Evolutionary conservation across 2,113 vertebrate species (phyloP).

Genomic region (Cromileptes altivelis): DNA sequence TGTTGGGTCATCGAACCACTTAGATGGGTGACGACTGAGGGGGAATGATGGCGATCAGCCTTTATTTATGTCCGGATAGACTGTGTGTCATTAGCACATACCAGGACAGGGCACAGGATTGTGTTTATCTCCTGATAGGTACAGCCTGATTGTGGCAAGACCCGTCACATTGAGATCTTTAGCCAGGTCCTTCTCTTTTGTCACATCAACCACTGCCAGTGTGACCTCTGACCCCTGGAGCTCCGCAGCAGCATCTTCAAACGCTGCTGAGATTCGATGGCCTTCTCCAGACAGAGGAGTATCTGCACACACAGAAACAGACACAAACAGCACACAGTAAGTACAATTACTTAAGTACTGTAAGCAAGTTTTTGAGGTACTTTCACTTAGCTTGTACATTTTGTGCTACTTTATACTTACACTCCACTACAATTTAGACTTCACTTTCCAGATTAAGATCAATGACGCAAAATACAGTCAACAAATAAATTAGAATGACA

Average conservation of each 20-base stretch:
- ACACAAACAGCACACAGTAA: not conserved
- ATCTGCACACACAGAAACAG: conserved; percentile 76
- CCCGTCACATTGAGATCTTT: conserved; percentile 85
- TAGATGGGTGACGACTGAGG: too few species aligned
- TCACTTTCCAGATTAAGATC: too few species aligned
- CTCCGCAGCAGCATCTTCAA: conserved; percentile 86
- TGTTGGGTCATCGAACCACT: too few species aligned
- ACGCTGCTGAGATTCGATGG: conserved; percentile 84
- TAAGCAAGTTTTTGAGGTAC: too few species aligned
- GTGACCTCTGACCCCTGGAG: conserved; percentile 88
- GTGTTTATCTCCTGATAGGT: conserved; percentile 88
- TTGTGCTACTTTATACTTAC: too few species aligned
- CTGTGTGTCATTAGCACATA: conserved; percentile 62
- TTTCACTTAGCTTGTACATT: not conserved
- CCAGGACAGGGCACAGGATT: conserved; percentile 89
- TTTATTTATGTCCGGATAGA: not conserved
- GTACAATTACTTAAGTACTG: not conserved
- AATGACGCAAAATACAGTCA: too few species aligned
- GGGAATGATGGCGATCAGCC: too few species aligned
- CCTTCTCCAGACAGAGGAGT: conserved; percentile 81
- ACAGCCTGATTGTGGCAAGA: conserved; percentile 87
- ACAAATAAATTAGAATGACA: too few species aligned
- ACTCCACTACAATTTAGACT: too few species aligned
- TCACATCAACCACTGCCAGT: conserved; percentile 88
- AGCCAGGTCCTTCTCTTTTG: conserved; percentile 86